Base-by-base conservation (phyloP, 23 tunicate genomes). In the Ascidia mentula region DNA sequence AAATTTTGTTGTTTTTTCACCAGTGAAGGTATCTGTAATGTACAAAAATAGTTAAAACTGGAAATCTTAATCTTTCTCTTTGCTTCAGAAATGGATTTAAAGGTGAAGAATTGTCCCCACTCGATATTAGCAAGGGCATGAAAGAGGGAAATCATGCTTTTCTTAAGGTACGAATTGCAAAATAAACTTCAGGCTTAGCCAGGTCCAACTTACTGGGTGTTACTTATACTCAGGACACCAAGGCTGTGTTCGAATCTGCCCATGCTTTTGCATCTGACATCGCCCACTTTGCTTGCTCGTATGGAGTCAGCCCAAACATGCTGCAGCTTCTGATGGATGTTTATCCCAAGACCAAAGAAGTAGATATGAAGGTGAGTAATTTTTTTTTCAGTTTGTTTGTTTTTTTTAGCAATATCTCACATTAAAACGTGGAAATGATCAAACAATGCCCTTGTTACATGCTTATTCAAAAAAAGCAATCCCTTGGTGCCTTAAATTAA, bases 71-170 rank as follows among this genome's bases (percentile, higher is more conserved):
- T n/a, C n/a, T n/a, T n/a, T n/a, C n/a, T n/a, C n/a, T n/a, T n/a
- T n/a, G n/a, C n/a, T n/a, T n/a, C n/a, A 93, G 92, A 76, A 88
- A 84, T 75, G 93, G 98, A 6, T 93, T 93, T 76, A 88, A 93
- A 77, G 93, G 92, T 22, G 98, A 93, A n/a, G 94, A 88, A 40
- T 65, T 92, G 12, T 80, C 98, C 28, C 83, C 98, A 32, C 61
- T 93, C 22, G 98, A 93, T 38, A 93, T 93, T 69, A 93, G 98
- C 80, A 93, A 93, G 45, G 98, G 98, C 1, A 60, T 88, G 46
- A 93, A 93, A 76, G 98, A 93, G 72, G 98, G 98, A 71, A 93
- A 93, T 65, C 84, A 80, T 33, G 98, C 98, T 45, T 93, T 93
- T 40, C 74, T 93, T 20, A 93, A 93, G 89, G 93, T 88, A 6